Evolutionary conservation across 1,140 invertebrate species (phyloP).

Genomic region (Rhopalosiphum maidis): DNA sequence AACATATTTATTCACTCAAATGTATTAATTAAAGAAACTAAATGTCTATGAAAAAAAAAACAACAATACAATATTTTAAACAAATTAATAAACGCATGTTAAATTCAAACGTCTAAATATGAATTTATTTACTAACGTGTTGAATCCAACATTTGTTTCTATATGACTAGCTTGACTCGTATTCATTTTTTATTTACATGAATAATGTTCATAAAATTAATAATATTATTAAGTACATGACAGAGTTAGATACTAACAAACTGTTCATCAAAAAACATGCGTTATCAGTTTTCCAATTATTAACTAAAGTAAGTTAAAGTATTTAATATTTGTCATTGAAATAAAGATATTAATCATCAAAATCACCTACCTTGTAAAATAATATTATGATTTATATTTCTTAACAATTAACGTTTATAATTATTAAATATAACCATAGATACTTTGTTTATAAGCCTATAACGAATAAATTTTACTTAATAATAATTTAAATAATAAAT

Average conservation of each 20-base stretch:
- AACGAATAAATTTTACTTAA: neutral
- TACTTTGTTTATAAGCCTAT: slow-evolving; percentile 1
- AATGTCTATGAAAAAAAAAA: slow-evolving; percentile 19
- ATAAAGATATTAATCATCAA: neutral
- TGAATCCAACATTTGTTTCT: slow-evolving; percentile 25
- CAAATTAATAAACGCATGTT: neutral
- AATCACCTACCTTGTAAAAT: slow-evolving; percentile 44
- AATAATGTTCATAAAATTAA: slow-evolving; percentile 31
- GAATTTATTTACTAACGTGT: neutral
- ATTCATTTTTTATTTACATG: slow-evolving; percentile 49
- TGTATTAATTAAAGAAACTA: slow-evolving; percentile 45
- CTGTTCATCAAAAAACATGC: slow-evolving; percentile 11
- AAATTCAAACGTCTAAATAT: neutral
- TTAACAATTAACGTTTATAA: slow-evolving; percentile 14
- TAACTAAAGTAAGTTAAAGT: neutral
- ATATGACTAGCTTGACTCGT: slow-evolving; percentile 54
- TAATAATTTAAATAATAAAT: slow-evolving; percentile 13
- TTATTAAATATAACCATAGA: slow-evolving; percentile 32
- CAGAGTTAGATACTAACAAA: slow-evolving; percentile 28
- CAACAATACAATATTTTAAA: slow-evolving; percentile 48
- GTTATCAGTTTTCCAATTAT: neutral
- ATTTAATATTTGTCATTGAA: neutral
- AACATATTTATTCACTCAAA: slow-evolving; percentile 39
- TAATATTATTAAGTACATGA: slow-evolving; percentile 25
- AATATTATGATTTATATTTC: neutral